Conservation (phyloP, 1,140 invertebrate genomes). For the Bombus waltoni region DNA sequence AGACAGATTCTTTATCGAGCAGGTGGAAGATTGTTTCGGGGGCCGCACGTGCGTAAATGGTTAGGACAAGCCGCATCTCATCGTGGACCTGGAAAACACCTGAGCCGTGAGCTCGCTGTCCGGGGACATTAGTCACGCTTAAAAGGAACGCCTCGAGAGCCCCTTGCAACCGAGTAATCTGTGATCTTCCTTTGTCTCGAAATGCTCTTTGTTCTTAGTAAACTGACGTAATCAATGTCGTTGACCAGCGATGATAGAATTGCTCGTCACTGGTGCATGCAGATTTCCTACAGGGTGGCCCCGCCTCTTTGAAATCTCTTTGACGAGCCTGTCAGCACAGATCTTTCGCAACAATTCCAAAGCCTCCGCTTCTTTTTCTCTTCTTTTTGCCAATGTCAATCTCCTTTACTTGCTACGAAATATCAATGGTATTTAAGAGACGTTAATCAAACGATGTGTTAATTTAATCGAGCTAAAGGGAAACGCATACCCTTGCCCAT, state of each 20-base stretch:
- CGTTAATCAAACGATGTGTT: not conserved
- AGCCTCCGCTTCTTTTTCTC: not conserved
- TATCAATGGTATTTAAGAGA: not conserved
- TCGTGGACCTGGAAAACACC: constrained; percentile 65
- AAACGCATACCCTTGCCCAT: not conserved
- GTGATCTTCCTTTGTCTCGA: constrained; percentile 60
- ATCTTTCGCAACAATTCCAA: not conserved
- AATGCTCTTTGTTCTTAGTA: constrained; percentile 55
- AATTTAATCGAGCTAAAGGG: not conserved
- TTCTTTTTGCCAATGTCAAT: too few relatives aligned
- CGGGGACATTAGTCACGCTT: constrained; percentile 63
- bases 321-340: too few relatives aligned
- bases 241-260: constrained; percentile 33
- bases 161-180: constrained; percentile 49
- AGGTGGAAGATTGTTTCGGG: constrained; percentile 60
- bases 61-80: constrained; percentile 57
- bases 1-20: constrained; percentile 26
- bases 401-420: too few relatives aligned
- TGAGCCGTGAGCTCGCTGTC: constrained; percentile 59
- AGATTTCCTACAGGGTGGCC: not conserved
- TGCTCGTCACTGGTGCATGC: not conserved
- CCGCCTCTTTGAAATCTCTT: not conserved
- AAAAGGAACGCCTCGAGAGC: constrained; percentile 59
- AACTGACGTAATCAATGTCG: constrained; percentile 50
- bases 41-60: constrained; percentile 61